phyloP scores from a whole-genome alignment of 2,797 vertebrate genomes.

The Microctenopoma steveboyesi region DNA sequence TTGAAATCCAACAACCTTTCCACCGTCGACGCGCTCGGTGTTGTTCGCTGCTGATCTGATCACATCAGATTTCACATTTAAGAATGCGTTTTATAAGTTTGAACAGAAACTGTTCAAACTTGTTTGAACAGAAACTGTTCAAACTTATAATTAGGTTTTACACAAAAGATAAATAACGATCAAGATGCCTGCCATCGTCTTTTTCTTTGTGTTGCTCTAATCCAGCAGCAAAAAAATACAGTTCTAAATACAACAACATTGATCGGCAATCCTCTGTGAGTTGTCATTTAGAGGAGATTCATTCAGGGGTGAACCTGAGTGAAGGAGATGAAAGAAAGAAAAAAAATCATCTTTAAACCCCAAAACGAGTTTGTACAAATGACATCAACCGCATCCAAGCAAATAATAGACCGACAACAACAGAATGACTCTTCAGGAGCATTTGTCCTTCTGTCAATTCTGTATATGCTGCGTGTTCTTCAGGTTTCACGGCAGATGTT shows the following conservation, averaged over 20 bases:
- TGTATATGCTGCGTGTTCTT: background rate
- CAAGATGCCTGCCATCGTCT: background rate
- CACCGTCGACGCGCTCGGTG: too few species aligned
- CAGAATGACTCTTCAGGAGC: background rate
- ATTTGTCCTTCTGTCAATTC: slow-evolving; percentile 2
- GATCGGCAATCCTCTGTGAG: slow-evolving; percentile 22
- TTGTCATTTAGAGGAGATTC: slow-evolving; percentile 22
- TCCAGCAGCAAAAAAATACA: background rate
- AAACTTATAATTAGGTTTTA: background rate
- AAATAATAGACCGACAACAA: background rate
- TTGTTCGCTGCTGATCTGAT: too few species aligned
- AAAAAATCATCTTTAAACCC: background rate
- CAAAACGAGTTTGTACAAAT: background rate
- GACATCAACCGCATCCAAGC: background rate
- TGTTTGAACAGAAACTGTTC: too few species aligned
- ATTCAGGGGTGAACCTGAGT: slow-evolving; percentile 2
- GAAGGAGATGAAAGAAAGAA: background rate
- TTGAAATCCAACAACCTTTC: too few species aligned
- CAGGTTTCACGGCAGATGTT: slow-evolving; percentile 11
- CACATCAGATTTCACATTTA: background rate
- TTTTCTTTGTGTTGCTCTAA: background rate
- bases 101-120: too few species aligned
- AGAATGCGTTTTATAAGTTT: background rate
- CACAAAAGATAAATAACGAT: background rate
- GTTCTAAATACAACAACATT: slow-evolving; percentile 21